These are phyloP conservation scores for Halichoeres trimaculatus DNA, from an alignment of 2,113 vertebrate genomes.

Conservation along the genomic window DNA sequence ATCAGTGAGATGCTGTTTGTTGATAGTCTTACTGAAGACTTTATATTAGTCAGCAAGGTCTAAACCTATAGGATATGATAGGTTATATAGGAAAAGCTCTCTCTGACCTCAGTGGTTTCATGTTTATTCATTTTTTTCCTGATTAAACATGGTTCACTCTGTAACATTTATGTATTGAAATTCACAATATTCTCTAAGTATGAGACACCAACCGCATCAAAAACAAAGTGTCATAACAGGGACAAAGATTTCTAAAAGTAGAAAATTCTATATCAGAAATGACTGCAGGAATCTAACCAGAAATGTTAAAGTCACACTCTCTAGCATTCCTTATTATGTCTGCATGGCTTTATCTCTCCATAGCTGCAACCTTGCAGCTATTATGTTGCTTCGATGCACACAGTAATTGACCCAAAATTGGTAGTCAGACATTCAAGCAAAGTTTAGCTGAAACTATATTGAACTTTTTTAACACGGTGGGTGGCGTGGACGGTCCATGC, in stretches of 20 bases:
- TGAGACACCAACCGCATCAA: constrained; percentile 32
- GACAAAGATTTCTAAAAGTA: constrained; percentile 7
- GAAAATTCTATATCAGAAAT: constrained; percentile 37
- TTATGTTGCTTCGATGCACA: constrained; percentile 34
- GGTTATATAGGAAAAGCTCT: background rate
- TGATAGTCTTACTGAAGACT: constrained; percentile 14
- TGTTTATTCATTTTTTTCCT: background rate
- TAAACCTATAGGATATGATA: no score
- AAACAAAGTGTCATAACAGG: constrained; percentile 21
- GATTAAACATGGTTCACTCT: background rate
- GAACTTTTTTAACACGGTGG: constrained; percentile 4
- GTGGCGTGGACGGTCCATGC: background rate
- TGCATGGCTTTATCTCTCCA: constrained; percentile 34
- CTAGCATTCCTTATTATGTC: constrained; percentile 47
- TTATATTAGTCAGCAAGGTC: background rate
- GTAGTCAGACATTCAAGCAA: constrained; percentile 26
- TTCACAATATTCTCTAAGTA: constrained; percentile 20
- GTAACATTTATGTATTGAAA: background rate
- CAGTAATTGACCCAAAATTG: constrained; percentile 48
- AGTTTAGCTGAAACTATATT: constrained; percentile 7
- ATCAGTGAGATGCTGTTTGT: background rate
- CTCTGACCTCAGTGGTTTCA: background rate
- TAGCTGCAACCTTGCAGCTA: constrained; percentile 25
- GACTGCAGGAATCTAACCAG: constrained; percentile 34
- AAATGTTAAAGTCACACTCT: constrained; percentile 34